Evolutionary conservation across 2,113 vertebrate species (phyloP), one percentile per base, ranked within the genome.

Genomic region (Misgurnus mizolepis): DNA sequence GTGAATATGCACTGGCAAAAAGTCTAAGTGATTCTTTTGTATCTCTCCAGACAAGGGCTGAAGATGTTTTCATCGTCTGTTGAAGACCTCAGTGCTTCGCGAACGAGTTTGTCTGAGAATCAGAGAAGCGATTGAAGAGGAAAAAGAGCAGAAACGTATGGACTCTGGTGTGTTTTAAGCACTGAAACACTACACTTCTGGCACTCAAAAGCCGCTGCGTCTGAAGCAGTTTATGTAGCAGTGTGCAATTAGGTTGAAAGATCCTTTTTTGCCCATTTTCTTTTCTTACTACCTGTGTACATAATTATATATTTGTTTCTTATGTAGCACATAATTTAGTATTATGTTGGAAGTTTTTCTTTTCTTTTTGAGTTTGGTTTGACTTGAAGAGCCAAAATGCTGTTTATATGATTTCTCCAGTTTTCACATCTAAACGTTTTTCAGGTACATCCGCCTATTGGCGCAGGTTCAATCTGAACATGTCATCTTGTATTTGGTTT

Each of bases 221-320:
- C 95, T 94, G 92, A 95, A 98, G 96, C 96, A 91, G 94, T 92
- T 88, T 86, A 98, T 98, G 96, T 99, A 99, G 97, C 97, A 98
- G 95, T 94, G 93, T 96, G 95, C 96, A 97, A 96, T 96, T 96
- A 97, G 95, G 95, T 95, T 91, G 93, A 81, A 90, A 94, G 94
- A 94, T 73, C 85, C 89, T 94, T 95, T 95, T 96, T 95, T 95
- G 95, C 95, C 96, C 95, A 92, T 91, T 94, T 93, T 92, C 89
- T 94, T 92, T 91, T 93, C 95, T 93, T 95, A 95, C 96, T 96
- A 96, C 95, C 95, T 97, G 95, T 97, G 95, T 95, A 95, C 94
- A 96, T 95, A 95, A 94, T 86, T 90, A 88, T 84, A 76, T 66
- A 66, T 55, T 66, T 64, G 45, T 95, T 94, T 94, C 83, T 76